phyloP scores from a whole-genome alignment of 2,113 vertebrate species.

The Siniperca knerii region DNA sequence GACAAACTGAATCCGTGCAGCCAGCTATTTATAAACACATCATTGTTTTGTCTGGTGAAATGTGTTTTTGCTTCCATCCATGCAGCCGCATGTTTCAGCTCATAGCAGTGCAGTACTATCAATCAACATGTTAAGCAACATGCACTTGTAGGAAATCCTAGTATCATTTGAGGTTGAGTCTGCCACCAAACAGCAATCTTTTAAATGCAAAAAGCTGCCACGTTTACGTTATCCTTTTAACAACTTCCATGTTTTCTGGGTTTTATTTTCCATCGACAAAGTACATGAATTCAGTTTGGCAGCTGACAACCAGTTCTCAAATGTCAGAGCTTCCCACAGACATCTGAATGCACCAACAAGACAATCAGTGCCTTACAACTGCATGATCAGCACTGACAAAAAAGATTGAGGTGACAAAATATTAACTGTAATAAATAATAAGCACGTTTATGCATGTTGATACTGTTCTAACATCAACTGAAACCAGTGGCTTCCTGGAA shows the following conservation, averaged over 20 bases:
- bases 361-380: neutral
- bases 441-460: constrained; percentile 9
- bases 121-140: neutral
- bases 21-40: neutral
- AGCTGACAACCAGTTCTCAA: constrained; percentile 10
- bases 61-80: constrained; percentile 10
- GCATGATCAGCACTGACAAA: neutral
- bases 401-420: neutral
- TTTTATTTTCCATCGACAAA: neutral
- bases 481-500: constrained; percentile 4
- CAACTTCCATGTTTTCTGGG: neutral
- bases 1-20: neutral
- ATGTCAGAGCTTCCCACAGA: constrained; percentile 1
- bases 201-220: constrained; percentile 5
- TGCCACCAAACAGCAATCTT: neutral
- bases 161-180: neutral
- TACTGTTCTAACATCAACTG: neutral
- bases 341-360: constrained; percentile 20
- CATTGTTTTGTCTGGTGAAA: neutral
- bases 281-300: constrained; percentile 11
- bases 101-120: neutral
- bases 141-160: neutral
- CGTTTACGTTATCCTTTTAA: neutral
- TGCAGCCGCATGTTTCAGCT: neutral
- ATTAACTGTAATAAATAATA: neutral